phyloP scores from a whole-genome alignment of 2,888 invertebrate genomes.

The Elmis aenea region DNA sequence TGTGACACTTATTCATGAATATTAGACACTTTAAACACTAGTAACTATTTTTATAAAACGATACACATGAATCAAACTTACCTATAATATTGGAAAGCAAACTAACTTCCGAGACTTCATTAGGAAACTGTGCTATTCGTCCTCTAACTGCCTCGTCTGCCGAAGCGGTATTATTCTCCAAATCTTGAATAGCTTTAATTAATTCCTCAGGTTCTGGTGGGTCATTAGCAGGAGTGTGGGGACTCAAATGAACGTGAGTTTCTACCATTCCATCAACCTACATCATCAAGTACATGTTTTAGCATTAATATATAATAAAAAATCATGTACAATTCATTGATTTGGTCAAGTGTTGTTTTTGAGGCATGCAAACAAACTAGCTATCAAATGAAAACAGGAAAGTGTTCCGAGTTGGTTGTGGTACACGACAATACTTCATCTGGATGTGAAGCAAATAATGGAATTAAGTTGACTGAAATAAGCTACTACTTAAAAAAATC shows the following conservation, averaged over 20 bases:
- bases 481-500: too few relatives aligned
- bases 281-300: conserved; percentile 24
- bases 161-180: conserved; percentile 92
- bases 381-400: too few relatives aligned
- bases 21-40: too few relatives aligned
- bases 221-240: conserved; percentile 74
- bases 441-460: too few relatives aligned
- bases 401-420: too few relatives aligned
- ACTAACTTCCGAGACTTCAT: conserved; percentile 89
- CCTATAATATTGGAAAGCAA: conserved; percentile 82
- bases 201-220: conserved; percentile 92
- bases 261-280: conserved; percentile 67
- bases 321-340: background rate
- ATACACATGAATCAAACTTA: conserved; percentile 36
- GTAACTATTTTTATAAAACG: conserved; percentile 2
- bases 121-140: conserved; percentile 88
- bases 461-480: too few relatives aligned
- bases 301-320: conserved; percentile 3
- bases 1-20: background rate
- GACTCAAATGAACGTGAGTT: conserved; percentile 71
- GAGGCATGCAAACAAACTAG: too few relatives aligned
- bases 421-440: too few relatives aligned
- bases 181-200: conserved; percentile 74
- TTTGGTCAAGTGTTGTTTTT: too few relatives aligned
- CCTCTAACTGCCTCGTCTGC: conserved; percentile 91